Percentiles rank a stretch among this genome's conserved stretches.
Conservation (phyloP, 2,113 vertebrate species). For the Phalacrocorax pelagicus region DNA sequence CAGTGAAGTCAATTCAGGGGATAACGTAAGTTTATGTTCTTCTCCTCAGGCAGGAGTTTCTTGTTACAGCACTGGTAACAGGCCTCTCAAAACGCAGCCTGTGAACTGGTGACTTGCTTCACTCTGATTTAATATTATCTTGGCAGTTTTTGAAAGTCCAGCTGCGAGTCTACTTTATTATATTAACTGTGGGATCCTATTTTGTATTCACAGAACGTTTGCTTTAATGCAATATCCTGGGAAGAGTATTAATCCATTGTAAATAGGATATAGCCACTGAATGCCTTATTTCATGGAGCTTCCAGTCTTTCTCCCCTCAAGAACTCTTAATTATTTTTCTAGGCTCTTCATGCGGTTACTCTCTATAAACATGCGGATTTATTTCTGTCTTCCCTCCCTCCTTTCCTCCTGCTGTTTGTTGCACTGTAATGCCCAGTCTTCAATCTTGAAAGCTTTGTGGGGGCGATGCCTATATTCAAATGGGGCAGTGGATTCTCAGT, state of each 20-base stretch:
- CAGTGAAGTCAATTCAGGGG: background rate
- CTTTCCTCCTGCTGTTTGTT: background rate
- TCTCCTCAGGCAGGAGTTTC: background rate
- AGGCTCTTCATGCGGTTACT: background rate
- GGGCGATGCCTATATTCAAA: background rate
- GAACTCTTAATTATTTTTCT: conserved; percentile 25
- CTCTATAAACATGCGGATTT: background rate
- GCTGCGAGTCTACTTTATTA: background rate
- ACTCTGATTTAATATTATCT: background rate
- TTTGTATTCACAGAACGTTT: conserved; percentile 28
- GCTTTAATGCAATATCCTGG: conserved; percentile 2
- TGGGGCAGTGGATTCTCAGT: background rate
- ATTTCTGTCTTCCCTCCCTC: background rate
- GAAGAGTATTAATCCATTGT: conserved; percentile 15
- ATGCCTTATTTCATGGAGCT: background rate
- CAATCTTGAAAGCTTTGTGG: background rate
- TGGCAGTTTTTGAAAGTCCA: conserved; percentile 4
- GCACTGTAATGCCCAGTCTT: background rate
- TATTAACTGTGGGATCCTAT: background rate
- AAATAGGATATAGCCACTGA: background rate
- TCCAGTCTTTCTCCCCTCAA: background rate
- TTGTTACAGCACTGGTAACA: background rate
- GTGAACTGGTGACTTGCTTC: background rate
- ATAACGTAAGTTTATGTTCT: background rate
- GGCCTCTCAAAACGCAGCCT: background rate